These are phyloP conservation scores for Limnephilus lunatus DNA, from an alignment of 2,888 invertebrate species.

Conservation along the genomic window DNA sequence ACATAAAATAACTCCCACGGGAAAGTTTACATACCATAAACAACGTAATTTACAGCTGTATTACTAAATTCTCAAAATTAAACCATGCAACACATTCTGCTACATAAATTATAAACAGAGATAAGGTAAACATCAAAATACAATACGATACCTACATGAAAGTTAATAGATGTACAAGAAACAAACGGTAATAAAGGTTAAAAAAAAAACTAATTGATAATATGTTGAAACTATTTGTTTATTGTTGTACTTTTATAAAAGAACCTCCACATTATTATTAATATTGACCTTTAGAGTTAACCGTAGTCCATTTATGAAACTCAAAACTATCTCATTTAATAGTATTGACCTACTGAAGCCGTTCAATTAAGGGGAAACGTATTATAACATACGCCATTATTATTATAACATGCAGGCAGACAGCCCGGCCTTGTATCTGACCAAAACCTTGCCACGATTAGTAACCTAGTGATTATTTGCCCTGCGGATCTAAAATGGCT, in stretches of 20 bases:
- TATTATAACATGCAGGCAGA: not conserved
- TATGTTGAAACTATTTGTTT: not conserved
- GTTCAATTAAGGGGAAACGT: not conserved
- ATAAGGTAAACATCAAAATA: not conserved
- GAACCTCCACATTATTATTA: not conserved
- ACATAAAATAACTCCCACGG: no score
- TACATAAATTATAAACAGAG: not conserved
- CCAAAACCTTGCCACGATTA: not conserved
- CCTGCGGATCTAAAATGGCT: not conserved
- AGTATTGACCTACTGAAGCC: conserved; percentile 2
- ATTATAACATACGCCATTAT: not conserved
- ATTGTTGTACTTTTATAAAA: not conserved
- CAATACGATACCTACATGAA: not conserved
- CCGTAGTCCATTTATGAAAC: not conserved
- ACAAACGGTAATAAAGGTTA: not conserved
- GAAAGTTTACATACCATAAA: not conserved
- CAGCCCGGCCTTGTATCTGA: not conserved
- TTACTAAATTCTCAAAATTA: not conserved
- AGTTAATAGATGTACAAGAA: not conserved
- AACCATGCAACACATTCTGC: not conserved
- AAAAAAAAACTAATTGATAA: not conserved
- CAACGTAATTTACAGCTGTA: not conserved
- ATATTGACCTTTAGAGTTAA: not conserved
- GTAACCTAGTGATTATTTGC: not conserved
- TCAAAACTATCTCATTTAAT: not conserved